Percentiles rank a stretch among this genome's conserved stretches.
phyloP scores from a whole-genome alignment of 1,140 invertebrate genomes.

The Drosophila parabipectinata region DNA sequence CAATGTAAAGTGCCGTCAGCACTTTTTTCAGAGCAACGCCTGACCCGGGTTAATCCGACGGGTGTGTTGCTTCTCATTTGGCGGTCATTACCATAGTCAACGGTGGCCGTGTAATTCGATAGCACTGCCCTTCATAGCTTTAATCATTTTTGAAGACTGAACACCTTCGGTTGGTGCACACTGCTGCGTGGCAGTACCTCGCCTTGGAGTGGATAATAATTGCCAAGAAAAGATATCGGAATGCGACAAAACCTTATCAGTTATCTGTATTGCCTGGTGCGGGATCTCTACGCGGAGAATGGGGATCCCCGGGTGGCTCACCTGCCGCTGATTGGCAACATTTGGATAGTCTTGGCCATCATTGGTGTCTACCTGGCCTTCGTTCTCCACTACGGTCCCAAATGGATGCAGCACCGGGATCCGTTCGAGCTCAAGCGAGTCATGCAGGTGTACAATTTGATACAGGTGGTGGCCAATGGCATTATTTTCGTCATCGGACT shows the following conservation, averaged over 20 bases:
- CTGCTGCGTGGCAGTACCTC: conserved; percentile 10
- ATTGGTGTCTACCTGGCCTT: conserved; percentile 88
- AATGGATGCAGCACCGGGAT: conserved; percentile 89
- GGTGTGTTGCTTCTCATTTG: conserved; percentile 54
- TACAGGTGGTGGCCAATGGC: conserved; percentile 89
- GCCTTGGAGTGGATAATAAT: not conserved
- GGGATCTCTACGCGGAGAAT: conserved; percentile 60
- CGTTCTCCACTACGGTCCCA: conserved; percentile 86
- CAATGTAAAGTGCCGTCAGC: conserved; percentile 8
- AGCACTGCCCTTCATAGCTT: not conserved
- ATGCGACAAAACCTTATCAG: conserved; percentile 62
- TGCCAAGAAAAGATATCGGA: not conserved
- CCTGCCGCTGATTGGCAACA: conserved; percentile 84
- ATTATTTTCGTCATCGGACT: conserved; percentile 86
- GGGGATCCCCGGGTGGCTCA: conserved; percentile 69
- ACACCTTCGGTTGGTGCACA: conserved; percentile 36
- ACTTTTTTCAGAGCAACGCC: conserved; percentile 4
- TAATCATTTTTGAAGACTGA: conserved; percentile 39
- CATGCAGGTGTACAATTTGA: conserved; percentile 90
- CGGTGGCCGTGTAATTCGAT: not conserved
- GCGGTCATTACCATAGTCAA: conserved; percentile 67
- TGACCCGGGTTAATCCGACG: conserved; percentile 53
- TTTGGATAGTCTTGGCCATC: conserved; percentile 85
- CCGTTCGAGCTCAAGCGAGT: conserved; percentile 88
- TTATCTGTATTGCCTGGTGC: conserved; percentile 43